These are phyloP conservation scores for Thecocarcelia acutangulata DNA, from an alignment of 2,888 invertebrate genomes.

Conservation along the genomic window DNA sequence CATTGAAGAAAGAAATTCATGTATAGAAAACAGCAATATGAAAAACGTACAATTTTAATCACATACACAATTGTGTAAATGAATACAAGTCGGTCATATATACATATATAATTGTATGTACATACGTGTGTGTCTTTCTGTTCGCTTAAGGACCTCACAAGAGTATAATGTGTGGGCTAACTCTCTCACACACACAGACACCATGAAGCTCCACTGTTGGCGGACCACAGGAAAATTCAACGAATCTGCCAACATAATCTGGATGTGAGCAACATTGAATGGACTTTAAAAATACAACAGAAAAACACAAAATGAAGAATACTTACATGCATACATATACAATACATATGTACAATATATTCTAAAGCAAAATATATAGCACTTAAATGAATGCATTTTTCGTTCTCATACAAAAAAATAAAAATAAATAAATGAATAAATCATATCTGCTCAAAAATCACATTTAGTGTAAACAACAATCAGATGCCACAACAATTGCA, in stretches of 20 bases:
- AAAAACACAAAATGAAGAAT: constrained; percentile 1
- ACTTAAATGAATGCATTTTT: constrained; percentile 36
- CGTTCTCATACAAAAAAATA: background rate
- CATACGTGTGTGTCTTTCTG: background rate
- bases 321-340: too few species aligned
- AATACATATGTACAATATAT: too few species aligned
- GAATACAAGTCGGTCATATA: background rate
- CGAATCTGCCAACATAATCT: constrained; percentile 46
- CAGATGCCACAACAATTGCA: constrained; percentile 24
- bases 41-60: constrained; percentile 10
- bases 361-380: constrained; percentile 49
- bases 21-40: constrained; percentile 3
- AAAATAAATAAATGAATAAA: constrained; percentile 9
- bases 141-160: constrained; percentile 67
- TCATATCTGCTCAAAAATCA: constrained; percentile 42
- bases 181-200: constrained; percentile 5
- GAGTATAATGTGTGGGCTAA: constrained; percentile 63
- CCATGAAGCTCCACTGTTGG: constrained; percentile 7
- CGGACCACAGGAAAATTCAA: constrained; percentile 38
- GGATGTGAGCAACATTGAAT: constrained; percentile 41
- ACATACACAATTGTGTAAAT: background rate
- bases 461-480: constrained; percentile 52
- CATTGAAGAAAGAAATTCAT: constrained; percentile 53
- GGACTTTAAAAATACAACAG: constrained; percentile 24
- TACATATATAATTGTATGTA: too few species aligned